phyloP scores from a whole-genome alignment of 2,888 invertebrate genomes.

The Pogonocherus hispidulus region DNA sequence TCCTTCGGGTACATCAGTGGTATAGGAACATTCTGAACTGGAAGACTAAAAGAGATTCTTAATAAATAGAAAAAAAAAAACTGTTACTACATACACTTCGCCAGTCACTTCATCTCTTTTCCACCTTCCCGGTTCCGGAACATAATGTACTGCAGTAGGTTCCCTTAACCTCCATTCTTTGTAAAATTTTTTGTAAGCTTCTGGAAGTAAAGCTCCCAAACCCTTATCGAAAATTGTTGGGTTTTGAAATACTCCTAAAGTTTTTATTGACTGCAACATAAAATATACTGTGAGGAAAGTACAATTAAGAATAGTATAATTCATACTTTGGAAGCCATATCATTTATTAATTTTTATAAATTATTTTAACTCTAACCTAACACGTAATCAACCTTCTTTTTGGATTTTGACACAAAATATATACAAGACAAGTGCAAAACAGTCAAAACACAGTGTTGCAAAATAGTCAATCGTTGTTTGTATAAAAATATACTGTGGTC shows the following conservation, averaged over 20 bases:
- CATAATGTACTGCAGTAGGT: conserved; percentile 77
- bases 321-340: neutral
- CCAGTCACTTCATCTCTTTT: conserved; percentile 81
- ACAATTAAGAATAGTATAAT: neutral
- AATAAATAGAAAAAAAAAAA: neutral
- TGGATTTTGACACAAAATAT: no score
- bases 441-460: no score
- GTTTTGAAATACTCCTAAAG: conserved; percentile 60
- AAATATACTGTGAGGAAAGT: neutral
- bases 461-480: no score
- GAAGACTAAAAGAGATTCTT: conserved; percentile 66
- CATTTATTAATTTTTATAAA: neutral
- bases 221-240: conserved; percentile 74
- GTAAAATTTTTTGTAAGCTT: conserved; percentile 89
- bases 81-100: conserved; percentile 79
- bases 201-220: conserved; percentile 79
- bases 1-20: conserved; percentile 85
- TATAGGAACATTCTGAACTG: conserved; percentile 83
- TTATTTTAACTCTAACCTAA: neutral
- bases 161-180: conserved; percentile 83
- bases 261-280: conserved; percentile 61
- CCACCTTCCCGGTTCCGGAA: conserved; percentile 82
- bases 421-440: no score
- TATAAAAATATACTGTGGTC: no score
- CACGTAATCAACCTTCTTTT: neutral